A percentile compares a stretch with the other conserved stretches of the same genome.
These are phyloP conservation scores for Halcyon chelicuti DNA, from an alignment of 2,797 vertebrate species.

Conservation along the genomic window DNA sequence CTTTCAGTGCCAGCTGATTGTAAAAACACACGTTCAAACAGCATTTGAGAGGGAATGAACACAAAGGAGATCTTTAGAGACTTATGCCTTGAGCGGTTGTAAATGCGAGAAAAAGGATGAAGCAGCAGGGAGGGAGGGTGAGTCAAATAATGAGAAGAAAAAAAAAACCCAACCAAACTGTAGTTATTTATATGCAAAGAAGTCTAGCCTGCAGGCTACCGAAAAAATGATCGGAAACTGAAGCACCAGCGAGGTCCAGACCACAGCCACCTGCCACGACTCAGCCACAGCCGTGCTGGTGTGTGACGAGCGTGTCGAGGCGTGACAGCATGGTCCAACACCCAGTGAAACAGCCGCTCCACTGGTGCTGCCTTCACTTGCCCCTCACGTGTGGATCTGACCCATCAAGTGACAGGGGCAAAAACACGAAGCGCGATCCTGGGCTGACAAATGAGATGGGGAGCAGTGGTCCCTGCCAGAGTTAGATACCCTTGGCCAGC, in stretches of 20 bases:
- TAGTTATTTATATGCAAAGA: slow-evolving; percentile 37
- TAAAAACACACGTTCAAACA: neutral
- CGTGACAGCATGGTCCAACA: neutral
- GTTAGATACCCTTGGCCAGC: neutral
- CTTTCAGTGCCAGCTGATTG: neutral
- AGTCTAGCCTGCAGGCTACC: neutral
- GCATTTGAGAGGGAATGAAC: neutral
- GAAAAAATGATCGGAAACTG: neutral
- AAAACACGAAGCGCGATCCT: rapidly evolving
- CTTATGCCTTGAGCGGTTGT: neutral
- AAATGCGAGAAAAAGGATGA: neutral
- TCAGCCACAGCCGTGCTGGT: rapidly evolving
- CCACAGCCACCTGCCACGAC: neutral
- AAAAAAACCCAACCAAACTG: neutral
- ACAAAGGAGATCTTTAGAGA: neutral
- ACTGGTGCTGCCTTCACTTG: rapidly evolving
- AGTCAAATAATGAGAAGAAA: slow-evolving; percentile 21
- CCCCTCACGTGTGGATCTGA: rapidly evolving
- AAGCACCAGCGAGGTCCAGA: neutral
- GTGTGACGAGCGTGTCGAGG: rapidly evolving
- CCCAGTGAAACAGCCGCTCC: rapidly evolving
- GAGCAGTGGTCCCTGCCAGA: neutral
- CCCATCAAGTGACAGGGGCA: neutral
- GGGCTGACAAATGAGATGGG: neutral
- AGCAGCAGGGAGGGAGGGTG: neutral